Evolutionary conservation across 2,113 vertebrate species (phyloP).

Genomic region (Butorides virescens): DNA sequence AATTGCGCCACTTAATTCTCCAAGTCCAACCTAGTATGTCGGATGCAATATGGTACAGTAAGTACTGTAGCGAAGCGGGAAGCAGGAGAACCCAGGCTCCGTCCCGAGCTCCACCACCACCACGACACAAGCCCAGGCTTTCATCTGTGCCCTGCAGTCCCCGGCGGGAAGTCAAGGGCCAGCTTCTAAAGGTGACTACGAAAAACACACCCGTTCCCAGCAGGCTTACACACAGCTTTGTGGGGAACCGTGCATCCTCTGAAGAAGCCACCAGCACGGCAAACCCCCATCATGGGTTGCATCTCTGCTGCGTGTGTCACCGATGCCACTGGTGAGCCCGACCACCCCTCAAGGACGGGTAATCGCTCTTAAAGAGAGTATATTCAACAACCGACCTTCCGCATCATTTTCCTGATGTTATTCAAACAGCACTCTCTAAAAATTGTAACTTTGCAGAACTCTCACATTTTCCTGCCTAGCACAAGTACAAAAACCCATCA

Average conservation of each 20-base stretch:
- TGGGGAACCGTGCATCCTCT: not conserved
- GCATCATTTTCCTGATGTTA: not conserved
- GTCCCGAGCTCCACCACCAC: not conserved
- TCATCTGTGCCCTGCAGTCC: not conserved
- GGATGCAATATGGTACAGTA: not conserved
- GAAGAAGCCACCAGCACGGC: not conserved
- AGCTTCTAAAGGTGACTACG: not conserved
- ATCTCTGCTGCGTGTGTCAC: not conserved
- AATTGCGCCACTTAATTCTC: constrained; percentile 31
- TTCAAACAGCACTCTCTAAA: not conserved
- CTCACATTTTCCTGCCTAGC: accelerated
- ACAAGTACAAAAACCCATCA: not conserved
- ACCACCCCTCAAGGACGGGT: not conserved
- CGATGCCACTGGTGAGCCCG: not conserved
- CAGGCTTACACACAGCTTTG: not conserved
- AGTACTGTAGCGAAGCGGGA: not conserved
- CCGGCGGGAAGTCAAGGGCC: not conserved
- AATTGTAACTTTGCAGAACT: not conserved
- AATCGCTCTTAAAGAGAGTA: not conserved
- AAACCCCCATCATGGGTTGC: not conserved
- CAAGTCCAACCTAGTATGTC: not conserved
- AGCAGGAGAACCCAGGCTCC: not conserved
- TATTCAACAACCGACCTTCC: not conserved
- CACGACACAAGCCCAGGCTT: not conserved
- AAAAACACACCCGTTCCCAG: not conserved